phyloP scores from a whole-genome alignment of 2,797 vertebrate species.

The Pipistrellus kuhlii region DNA sequence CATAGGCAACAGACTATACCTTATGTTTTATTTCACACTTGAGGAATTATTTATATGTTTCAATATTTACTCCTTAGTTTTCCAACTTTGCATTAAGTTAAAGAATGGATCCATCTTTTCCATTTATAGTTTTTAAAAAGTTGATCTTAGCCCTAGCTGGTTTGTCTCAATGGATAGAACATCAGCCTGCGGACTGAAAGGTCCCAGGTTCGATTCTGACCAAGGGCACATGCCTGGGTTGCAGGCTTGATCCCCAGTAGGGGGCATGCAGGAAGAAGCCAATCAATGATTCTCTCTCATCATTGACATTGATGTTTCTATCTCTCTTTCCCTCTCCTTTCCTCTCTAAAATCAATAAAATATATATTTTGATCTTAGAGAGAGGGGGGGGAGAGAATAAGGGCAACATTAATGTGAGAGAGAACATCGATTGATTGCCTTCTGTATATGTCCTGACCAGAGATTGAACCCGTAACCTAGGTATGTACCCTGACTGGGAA shows the following conservation, averaged over 20 bases:
- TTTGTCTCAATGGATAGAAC: too few species aligned
- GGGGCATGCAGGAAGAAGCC: too few species aligned
- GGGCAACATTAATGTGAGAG: neutral
- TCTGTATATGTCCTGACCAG: neutral
- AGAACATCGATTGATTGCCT: neutral
- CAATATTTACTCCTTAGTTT: slow-evolving; percentile 29
- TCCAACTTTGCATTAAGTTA: slow-evolving; percentile 6
- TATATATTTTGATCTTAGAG: neutral
- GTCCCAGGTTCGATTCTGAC: too few species aligned
- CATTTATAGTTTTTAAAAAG: slow-evolving; percentile 28
- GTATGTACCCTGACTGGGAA: neutral
- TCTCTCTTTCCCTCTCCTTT: too few species aligned
- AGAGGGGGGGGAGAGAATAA: neutral
- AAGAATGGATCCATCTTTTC: slow-evolving; percentile 34
- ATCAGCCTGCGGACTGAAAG: too few species aligned
- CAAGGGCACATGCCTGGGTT: too few species aligned
- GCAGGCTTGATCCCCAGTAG: too few species aligned
- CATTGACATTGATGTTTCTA: too few species aligned
- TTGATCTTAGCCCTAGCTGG: neutral
- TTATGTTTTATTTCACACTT: neutral
- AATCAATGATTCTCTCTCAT: too few species aligned
- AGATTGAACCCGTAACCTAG: neutral
- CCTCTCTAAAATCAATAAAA: neutral
- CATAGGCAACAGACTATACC: neutral
- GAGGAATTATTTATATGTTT: neutral